These are phyloP conservation scores for Epinotia brunnichana DNA, from an alignment of 2,888 invertebrate genomes.

Conservation along the genomic window DNA sequence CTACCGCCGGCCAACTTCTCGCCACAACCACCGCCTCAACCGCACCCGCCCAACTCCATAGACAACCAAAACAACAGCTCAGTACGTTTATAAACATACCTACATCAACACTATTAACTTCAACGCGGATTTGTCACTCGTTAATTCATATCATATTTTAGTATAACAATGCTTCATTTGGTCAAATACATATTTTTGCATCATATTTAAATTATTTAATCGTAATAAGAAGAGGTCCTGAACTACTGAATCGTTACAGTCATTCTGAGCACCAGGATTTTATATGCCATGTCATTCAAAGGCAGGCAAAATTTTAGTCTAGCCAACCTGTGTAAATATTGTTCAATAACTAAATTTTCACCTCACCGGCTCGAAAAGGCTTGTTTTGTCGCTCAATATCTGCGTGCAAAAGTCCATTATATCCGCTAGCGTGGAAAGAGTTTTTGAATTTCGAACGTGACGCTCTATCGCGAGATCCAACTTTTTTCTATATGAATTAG, in stretches of 20 bases:
- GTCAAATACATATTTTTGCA: neutral
- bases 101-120: neutral
- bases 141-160: neutral
- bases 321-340: neutral
- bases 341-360: neutral
- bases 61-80: constrained; percentile 83
- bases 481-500: too few species aligned
- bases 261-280: neutral
- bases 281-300: neutral
- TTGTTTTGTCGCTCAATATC: too few species aligned
- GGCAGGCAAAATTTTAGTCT: neutral
- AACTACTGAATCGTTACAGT: neutral
- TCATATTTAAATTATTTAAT: too few species aligned
- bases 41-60: constrained; percentile 81
- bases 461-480: too few species aligned
- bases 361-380: too few species aligned
- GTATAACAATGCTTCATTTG: neutral
- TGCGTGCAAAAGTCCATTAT: too few species aligned
- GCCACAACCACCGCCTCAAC: constrained; percentile 74
- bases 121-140: too few species aligned
- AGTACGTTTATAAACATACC: constrained; percentile 59
- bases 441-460: too few species aligned
- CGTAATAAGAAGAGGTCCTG: too few species aligned
- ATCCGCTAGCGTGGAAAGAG: too few species aligned
- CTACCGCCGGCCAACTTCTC: constrained; percentile 78